These are phyloP conservation scores for Drosophila ohnishii DNA, from an alignment of 1,140 invertebrate species.

Conservation along the genomic window DNA sequence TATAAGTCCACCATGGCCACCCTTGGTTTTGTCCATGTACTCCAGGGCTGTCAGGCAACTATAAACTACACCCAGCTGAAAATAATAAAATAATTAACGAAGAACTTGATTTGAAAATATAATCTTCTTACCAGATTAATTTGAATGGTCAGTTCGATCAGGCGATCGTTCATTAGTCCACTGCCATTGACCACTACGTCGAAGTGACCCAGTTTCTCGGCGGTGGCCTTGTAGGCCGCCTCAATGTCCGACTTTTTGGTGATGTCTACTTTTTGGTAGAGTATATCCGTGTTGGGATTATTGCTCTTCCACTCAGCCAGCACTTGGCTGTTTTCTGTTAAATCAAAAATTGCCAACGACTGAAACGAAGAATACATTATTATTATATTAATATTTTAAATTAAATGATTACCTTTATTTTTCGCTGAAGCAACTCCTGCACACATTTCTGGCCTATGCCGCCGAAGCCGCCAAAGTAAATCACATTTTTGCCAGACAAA, in stretches of 20 bases:
- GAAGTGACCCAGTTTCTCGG: conserved; percentile 37
- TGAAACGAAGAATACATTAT: neutral
- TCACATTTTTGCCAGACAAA: conserved; percentile 71
- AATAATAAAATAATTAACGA: neutral
- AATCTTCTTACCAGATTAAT: conserved; percentile 55
- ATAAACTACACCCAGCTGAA: conserved; percentile 62
- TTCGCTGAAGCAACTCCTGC: conserved; percentile 43
- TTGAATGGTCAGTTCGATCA: conserved; percentile 54
- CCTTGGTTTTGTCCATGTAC: conserved; percentile 85
- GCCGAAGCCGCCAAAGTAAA: conserved; percentile 78
- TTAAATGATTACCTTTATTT: conserved; percentile 40
- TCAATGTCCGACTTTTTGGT: conserved; percentile 61
- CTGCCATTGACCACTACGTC: conserved; percentile 72
- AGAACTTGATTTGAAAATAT: fast-evolving
- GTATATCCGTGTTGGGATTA: conserved; percentile 30
- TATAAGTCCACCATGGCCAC: conserved; percentile 85
- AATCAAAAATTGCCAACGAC: conserved; percentile 64
- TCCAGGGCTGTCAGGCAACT: conserved; percentile 61
- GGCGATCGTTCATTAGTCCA: conserved; percentile 67
- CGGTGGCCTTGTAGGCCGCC: conserved; percentile 53
- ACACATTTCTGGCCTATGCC: conserved; percentile 72
- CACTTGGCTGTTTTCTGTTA: conserved; percentile 39
- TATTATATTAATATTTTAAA: neutral
- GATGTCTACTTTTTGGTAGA: conserved; percentile 60
- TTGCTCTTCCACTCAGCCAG: conserved; percentile 37